Evolutionary conservation across 2,888 invertebrate genomes (phyloP).

Genomic region (Chaetogeoica ovagalla): DNA sequence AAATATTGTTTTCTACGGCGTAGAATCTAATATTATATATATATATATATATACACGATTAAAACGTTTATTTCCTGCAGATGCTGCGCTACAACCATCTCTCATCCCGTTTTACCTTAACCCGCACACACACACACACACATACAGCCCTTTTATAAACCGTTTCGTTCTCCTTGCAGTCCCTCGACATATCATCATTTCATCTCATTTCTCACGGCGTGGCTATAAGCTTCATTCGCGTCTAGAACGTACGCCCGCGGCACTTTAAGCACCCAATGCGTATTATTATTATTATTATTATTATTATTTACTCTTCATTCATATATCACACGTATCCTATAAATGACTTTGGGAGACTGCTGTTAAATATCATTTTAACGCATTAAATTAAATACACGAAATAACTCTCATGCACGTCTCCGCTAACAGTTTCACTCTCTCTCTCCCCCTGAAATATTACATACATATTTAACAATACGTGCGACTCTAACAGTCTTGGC

Average conservation of each 20-base stretch:
- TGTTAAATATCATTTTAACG: slow-evolving; percentile 7
- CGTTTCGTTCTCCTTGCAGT: slow-evolving; percentile 37
- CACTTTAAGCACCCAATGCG: not conserved
- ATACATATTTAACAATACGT: no score
- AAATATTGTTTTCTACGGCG: no score
- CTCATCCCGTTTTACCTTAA: slow-evolving; percentile 36
- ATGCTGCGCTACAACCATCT: not conserved
- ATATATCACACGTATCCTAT: not conserved
- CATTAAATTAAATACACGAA: not conserved
- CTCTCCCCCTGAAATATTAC: not conserved
- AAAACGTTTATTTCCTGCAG: slow-evolving; percentile 18
- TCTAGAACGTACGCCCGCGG: not conserved
- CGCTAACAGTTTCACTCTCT: not conserved
- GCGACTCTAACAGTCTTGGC: not conserved
- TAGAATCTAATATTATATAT: no score
- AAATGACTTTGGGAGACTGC: not conserved
- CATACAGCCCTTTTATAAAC: not conserved
- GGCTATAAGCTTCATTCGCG: not conserved
- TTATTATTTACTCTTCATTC: slow-evolving; percentile 7
- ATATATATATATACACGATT: slow-evolving; percentile 11
- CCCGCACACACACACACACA: not conserved
- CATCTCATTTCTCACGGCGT: not conserved
- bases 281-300: slow-evolving; percentile 21
- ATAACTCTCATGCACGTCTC: not conserved
- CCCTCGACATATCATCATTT: slow-evolving; percentile 21